Percentiles rank a stretch among this genome's conserved stretches.
Conservation (phyloP, 92 coral and sea anemone genomes). For the Paragorgia papillata region DNA sequence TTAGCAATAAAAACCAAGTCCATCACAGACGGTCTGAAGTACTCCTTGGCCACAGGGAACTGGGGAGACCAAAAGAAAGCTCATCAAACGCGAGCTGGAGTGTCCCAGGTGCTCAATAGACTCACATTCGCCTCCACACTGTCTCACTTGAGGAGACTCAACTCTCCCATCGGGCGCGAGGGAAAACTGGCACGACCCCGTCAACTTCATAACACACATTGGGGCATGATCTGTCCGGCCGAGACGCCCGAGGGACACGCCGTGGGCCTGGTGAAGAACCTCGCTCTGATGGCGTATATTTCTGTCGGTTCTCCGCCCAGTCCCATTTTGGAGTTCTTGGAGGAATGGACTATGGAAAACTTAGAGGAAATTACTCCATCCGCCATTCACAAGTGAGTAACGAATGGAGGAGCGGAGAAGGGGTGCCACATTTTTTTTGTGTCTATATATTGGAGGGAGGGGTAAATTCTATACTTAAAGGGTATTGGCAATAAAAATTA, state of each 20-base stretch:
- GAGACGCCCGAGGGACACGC: conserved; percentile 99
- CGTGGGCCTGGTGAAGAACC: conserved; percentile 95
- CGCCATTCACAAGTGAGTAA: conserved; percentile 86
- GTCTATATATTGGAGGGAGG: neutral
- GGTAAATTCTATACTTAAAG: too few species aligned
- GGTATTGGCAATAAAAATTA: too few species aligned
- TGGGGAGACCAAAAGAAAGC: conserved; percentile 99
- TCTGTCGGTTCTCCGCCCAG: conserved; percentile 99
- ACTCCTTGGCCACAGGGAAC: conserved; percentile 96
- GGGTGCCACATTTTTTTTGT: neutral
- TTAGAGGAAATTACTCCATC: conserved; percentile 98
- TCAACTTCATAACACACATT: conserved; percentile 95
- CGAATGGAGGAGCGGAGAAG: neutral
- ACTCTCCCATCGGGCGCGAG: conserved; percentile 99
- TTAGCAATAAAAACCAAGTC: conserved; percentile 94
- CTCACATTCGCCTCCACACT: conserved; percentile 95
- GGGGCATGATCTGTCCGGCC: conserved; percentile 99
- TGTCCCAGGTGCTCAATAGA: conserved; percentile 94
- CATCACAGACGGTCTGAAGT: conserved; percentile 93
- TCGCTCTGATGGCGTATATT: conserved; percentile 97
- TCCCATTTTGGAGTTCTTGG: conserved; percentile 98
- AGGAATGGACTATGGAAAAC: conserved; percentile 99
- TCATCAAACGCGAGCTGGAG: conserved; percentile 96
- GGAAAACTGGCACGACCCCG: conserved; percentile 98
- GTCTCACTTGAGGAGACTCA: conserved; percentile 95